Percentiles rank a stretch among this genome's conserved stretches.
These are phyloP conservation scores for Actenoides hombroni DNA, from an alignment of 2,113 vertebrate species.

Conservation along the genomic window DNA sequence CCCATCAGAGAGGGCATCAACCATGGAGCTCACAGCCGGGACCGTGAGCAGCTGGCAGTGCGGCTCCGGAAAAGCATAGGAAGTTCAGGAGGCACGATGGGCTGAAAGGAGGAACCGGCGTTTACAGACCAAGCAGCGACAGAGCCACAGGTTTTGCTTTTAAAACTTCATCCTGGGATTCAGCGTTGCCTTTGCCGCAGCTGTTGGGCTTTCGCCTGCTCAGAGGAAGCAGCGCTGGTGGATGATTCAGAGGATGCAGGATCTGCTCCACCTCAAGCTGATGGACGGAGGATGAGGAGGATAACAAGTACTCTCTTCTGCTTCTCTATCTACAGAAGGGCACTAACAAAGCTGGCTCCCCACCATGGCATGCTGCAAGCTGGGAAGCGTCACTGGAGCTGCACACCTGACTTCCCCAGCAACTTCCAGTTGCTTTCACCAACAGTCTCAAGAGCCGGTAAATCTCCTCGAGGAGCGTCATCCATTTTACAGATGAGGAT, in stretches of 20 bases:
- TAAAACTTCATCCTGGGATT: neutral
- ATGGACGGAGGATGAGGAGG: neutral
- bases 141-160: neutral
- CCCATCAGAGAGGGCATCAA: fast-evolving
- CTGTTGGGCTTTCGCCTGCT: neutral
- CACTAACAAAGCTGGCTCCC: neutral
- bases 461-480: neutral
- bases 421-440: neutral
- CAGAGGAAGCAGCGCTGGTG: neutral
- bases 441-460: neutral
- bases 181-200: fast-evolving
- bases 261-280: neutral
- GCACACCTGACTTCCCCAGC: neutral
- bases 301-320: neutral
- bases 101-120: neutral
- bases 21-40: fast-evolving
- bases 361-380: fast-evolving
- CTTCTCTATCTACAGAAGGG: neutral
- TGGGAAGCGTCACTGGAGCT: neutral
- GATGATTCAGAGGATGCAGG: neutral
- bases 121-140: neutral
- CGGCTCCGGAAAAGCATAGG: neutral
- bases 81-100: fast-evolving
- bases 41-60: fast-evolving
- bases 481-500: neutral